Evolutionary conservation across 2,888 invertebrate species (phyloP).

Genomic region (Xestia sexstrigata): DNA sequence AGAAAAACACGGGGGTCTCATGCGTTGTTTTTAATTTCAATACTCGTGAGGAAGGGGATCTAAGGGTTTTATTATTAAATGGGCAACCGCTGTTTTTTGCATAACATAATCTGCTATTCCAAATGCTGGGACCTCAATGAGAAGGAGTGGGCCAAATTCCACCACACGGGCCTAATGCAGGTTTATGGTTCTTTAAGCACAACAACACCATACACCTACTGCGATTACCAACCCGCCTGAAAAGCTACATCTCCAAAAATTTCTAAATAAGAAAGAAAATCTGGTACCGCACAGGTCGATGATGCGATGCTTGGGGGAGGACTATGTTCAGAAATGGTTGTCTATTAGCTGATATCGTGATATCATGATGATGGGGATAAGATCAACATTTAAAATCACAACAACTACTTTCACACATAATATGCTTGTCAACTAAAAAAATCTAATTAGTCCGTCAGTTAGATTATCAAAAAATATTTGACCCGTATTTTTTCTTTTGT

Average conservation of each 20-base stretch:
- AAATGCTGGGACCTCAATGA: not conserved
- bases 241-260: not conserved
- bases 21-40: not conserved
- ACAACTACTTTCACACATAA: too few species aligned
- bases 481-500: too few species aligned
- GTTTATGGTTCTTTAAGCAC: too few species aligned
- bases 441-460: too few species aligned
- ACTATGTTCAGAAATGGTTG: not conserved
- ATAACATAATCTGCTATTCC: not conserved
- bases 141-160: not conserved
- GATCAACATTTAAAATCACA: not conserved
- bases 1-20: not conserved
- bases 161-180: not conserved
- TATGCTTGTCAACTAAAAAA: too few species aligned
- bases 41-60: not conserved
- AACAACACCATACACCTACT: not conserved
- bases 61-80: not conserved
- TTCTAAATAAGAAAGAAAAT: not conserved
- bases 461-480: too few species aligned
- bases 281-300: not conserved
- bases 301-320: not conserved
- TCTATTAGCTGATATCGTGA: not conserved
- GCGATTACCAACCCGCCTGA: not conserved
- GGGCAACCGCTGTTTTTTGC: not conserved
- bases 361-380: not conserved